Percentiles rank a stretch among this genome's conserved stretches.
Conservation (phyloP, 2,797 vertebrate species). For the Siniperca obscura region DNA sequence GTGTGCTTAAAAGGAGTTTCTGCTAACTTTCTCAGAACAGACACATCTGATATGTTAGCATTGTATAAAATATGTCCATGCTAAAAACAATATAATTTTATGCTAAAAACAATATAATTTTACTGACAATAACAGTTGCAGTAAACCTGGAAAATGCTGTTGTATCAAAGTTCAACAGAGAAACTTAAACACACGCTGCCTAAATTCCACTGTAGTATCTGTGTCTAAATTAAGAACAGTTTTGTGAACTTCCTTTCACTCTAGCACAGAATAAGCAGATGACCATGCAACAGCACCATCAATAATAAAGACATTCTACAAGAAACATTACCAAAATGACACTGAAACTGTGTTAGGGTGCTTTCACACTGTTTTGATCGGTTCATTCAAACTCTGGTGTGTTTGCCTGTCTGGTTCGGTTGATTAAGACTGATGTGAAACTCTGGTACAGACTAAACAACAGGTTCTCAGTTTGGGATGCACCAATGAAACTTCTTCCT, state of each 20-base stretch:
- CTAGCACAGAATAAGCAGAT: not conserved
- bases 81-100: not conserved
- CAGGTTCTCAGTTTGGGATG: not conserved
- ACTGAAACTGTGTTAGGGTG: not conserved
- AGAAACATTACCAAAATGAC: too few species aligned
- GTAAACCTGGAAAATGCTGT: not conserved
- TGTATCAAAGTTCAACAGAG: not conserved
- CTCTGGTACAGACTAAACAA: too few species aligned
- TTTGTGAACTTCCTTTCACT: not conserved
- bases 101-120: not conserved
- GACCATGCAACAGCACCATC: not conserved
- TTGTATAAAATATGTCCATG: not conserved
- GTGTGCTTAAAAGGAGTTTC: not conserved
- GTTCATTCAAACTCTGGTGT: not conserved
- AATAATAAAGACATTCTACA: not conserved
- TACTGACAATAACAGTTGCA: not conserved
- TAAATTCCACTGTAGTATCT: not conserved
- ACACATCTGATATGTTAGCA: not conserved
- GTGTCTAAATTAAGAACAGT: not conserved
- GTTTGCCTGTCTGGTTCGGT: not conserved
- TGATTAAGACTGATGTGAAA: not conserved
- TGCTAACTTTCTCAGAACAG: not conserved
- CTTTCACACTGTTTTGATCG: not conserved
- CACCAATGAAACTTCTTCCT: too few species aligned
- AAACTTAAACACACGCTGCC: too few species aligned